Percentiles rank a stretch among this genome's conserved stretches.
Evolutionary conservation across 2,888 invertebrate genomes (phyloP).

Genomic region (Marronus borbonicus): DNA sequence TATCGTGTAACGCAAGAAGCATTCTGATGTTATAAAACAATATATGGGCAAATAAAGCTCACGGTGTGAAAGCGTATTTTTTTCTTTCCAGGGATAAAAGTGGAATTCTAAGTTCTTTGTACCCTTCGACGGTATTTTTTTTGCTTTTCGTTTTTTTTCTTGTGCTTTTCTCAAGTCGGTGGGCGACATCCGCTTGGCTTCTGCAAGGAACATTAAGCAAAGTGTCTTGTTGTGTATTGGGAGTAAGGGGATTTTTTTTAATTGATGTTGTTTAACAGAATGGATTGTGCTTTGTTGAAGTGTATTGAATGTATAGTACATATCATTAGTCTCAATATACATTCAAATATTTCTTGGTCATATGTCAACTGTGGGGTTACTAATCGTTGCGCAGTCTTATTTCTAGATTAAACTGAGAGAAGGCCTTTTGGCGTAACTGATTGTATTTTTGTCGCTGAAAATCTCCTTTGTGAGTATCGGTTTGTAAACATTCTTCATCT

Average conservation of each 20-base stretch:
- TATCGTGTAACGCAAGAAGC: constrained; percentile 34
- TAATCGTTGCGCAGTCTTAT: too few species aligned
- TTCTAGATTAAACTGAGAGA: too few species aligned
- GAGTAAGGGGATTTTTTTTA: not conserved
- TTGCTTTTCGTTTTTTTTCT: not conserved
- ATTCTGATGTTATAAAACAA: constrained; percentile 38
- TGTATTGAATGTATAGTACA: too few species aligned
- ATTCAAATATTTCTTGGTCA: too few species aligned
- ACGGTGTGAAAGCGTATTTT: not conserved
- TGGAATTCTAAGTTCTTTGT: constrained; percentile 1
- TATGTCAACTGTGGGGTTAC: too few species aligned
- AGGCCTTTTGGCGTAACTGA: too few species aligned
- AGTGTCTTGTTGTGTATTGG: not conserved
- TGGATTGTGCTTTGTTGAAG: too few species aligned
- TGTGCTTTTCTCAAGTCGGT: not conserved
- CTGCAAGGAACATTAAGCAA: not conserved
- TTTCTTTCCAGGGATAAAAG: not conserved
- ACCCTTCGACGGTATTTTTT: not conserved
- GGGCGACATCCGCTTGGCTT: not conserved
- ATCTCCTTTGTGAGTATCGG: too few species aligned
- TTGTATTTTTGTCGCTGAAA: too few species aligned
- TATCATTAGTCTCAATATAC: too few species aligned
- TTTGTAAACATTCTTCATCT: too few species aligned
- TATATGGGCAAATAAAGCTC: constrained; percentile 26
- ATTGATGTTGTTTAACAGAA: too few species aligned